Conservation (phyloP, 2,797 vertebrate genomes). For the Pipistrellus kuhlii region DNA sequence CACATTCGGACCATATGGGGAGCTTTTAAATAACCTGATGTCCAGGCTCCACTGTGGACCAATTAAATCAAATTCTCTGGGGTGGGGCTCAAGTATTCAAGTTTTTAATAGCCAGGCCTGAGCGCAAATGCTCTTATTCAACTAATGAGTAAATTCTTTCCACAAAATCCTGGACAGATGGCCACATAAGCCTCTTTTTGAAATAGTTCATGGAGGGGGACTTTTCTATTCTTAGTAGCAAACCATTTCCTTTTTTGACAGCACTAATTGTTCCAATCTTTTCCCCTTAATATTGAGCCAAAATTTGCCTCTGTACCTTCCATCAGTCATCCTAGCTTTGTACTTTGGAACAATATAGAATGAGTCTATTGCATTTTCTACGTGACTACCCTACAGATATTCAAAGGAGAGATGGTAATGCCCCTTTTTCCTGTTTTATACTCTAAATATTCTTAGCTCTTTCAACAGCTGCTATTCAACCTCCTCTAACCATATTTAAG, state of each 20-base stretch:
- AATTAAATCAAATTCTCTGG: not conserved
- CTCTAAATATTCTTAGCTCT: not conserved
- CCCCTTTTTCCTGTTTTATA: not conserved
- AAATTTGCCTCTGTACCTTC: not conserved
- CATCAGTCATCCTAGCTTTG: not conserved
- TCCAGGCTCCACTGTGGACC: not conserved
- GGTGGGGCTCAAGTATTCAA: not conserved
- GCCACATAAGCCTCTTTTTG: not conserved
- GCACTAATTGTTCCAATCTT: constrained; percentile 59
- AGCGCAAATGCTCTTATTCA: not conserved
- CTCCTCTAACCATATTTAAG: not conserved
- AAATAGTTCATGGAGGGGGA: not conserved
- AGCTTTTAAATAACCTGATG: not conserved
- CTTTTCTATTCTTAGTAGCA: constrained; percentile 46
- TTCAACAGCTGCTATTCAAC: not conserved
- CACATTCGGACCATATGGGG: not conserved
- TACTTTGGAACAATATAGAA: constrained; percentile 41
- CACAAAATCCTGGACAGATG: constrained; percentile 6
- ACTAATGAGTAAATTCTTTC: not conserved
- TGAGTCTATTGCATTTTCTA: constrained; percentile 59
- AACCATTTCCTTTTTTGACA: constrained; percentile 7
- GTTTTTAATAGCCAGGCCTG: not conserved
- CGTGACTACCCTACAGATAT: constrained; percentile 49
- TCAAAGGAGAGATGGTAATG: not conserved
- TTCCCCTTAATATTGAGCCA: not conserved